These are phyloP conservation scores for Contarinia nasturtii DNA, from an alignment of 1,140 invertebrate species.

Conservation along the genomic window DNA sequence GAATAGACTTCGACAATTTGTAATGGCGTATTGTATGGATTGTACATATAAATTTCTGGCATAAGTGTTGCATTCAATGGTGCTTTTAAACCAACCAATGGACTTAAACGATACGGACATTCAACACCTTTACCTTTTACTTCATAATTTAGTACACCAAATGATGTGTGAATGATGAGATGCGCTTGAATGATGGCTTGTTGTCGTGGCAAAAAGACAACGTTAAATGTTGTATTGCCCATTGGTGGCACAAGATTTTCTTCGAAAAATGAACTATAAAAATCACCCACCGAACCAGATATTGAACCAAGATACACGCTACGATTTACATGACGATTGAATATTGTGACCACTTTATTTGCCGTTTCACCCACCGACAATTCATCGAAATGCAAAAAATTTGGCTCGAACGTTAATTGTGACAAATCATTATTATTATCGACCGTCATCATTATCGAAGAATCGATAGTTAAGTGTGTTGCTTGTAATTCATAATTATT, in stretches of 20 bases:
- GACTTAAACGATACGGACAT: conserved; percentile 75
- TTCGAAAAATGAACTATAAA: conserved; percentile 84
- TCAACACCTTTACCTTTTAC: conserved; percentile 64
- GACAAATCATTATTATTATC: background rate
- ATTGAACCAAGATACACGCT: conserved; percentile 71
- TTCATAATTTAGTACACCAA: conserved; percentile 59
- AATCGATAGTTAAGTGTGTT: conserved; percentile 2
- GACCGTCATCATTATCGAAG: no score
- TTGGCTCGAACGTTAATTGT: conserved; percentile 15
- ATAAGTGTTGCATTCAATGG: conserved; percentile 83
- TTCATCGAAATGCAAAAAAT: conserved; percentile 19
- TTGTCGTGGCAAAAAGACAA: conserved; percentile 82
- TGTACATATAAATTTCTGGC: conserved; percentile 80
- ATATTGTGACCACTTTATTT: conserved; percentile 56
- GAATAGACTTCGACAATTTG: conserved; percentile 63
- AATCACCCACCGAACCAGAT: conserved; percentile 69
- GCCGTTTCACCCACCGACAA: conserved; percentile 69
- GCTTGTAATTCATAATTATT: conserved; percentile 8
- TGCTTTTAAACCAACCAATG: conserved; percentile 73
- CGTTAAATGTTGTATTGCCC: conserved; percentile 86
- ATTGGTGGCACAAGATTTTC: conserved; percentile 77
- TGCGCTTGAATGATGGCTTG: conserved; percentile 73
- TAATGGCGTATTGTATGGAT: conserved; percentile 70
- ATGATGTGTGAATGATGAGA: conserved; percentile 83
- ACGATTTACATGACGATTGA: conserved; percentile 49